These are phyloP conservation scores for Caradrina kadenii DNA, from an alignment of 2,888 invertebrate species.

Conservation along the genomic window DNA sequence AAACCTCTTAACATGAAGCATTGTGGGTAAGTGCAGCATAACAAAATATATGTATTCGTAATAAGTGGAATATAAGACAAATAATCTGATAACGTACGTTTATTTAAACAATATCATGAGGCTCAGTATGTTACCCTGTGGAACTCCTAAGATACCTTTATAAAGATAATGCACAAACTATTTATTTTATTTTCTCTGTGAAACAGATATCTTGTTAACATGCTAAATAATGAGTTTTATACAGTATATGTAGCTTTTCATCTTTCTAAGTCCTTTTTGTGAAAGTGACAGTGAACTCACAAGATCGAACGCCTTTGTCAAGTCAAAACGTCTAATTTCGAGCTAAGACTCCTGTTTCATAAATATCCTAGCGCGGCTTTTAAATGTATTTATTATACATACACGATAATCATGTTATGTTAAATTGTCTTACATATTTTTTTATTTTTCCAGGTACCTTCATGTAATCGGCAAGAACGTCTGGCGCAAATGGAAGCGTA, in stretches of 20 bases:
- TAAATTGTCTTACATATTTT: neutral
- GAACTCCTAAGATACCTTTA: conserved; percentile 2
- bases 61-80: neutral
- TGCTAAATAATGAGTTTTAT: neutral
- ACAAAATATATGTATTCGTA: neutral
- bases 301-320: conserved; percentile 5
- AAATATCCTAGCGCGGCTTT: too few relatives aligned
- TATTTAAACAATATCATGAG: neutral
- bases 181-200: neutral
- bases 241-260: neutral
- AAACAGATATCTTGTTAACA: neutral
- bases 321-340: neutral
- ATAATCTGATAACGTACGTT: neutral
- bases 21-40: conserved; percentile 96
- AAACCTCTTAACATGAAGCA: conserved; percentile 99
- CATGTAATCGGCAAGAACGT: conserved; percentile 98
- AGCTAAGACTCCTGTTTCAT: neutral
- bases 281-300: neutral
- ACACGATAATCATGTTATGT: too few relatives aligned
- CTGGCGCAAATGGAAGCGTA: conserved; percentile 99
- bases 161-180: neutral
- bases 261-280: neutral
- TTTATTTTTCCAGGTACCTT: conserved; percentile 91
- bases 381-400: too few relatives aligned
- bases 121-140: conserved; percentile 1